phyloP scores from a whole-genome alignment of 2,113 vertebrate species.

The Falcunculus frontatus region DNA sequence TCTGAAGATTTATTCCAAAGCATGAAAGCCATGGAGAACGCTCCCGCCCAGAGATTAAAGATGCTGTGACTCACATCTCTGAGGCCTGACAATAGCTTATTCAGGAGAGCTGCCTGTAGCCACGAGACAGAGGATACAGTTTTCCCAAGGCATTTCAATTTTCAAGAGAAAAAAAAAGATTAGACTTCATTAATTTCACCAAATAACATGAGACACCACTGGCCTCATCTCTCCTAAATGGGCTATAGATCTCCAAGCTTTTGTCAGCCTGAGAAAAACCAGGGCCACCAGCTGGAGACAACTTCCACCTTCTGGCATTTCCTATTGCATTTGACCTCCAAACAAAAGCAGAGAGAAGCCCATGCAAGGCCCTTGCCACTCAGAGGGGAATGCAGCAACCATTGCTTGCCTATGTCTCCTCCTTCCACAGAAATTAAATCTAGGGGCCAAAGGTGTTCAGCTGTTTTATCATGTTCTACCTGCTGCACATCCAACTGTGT shows the following conservation, averaged over 20 bases:
- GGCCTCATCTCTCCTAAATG: background rate
- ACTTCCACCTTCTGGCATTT: background rate
- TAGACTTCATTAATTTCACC: conserved; percentile 11
- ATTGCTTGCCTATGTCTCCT: background rate
- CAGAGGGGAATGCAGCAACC: background rate
- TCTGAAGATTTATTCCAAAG: conserved; percentile 58
- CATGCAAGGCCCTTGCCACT: background rate
- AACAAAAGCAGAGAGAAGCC: background rate
- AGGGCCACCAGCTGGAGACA: background rate
- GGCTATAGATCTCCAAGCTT: background rate
- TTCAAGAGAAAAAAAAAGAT: background rate
- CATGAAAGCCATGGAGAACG: conserved; percentile 41
- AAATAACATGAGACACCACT: background rate
- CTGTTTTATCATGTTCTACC: background rate
- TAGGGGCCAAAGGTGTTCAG: background rate
- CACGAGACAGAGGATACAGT: background rate
- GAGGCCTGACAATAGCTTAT: conserved; percentile 56
- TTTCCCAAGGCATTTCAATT: conserved; percentile 36
- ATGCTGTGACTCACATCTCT: conserved; percentile 56
- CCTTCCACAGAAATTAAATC: background rate
- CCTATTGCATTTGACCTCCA: background rate
- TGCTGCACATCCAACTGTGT: background rate
- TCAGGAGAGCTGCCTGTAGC: conserved; percentile 47
- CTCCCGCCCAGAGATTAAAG: conserved; percentile 55
- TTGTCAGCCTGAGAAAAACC: background rate